Evolutionary conservation across 2,888 invertebrate genomes (phyloP).

Genomic region (Ecdyonurus torrentis): DNA sequence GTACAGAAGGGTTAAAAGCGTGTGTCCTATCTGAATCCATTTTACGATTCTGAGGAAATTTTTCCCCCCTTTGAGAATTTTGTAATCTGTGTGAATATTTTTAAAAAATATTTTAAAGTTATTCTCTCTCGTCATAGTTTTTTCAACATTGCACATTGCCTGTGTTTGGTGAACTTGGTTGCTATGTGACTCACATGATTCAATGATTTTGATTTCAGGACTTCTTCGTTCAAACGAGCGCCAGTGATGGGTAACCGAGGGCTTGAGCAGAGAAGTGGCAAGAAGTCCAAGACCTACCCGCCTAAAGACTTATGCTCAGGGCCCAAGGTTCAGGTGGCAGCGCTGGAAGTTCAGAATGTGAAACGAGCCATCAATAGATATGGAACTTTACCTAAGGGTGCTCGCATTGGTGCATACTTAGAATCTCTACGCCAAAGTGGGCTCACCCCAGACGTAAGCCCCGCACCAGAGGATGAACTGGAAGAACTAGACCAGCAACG

Average conservation of each 20-base stretch:
- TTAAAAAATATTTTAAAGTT: too few species aligned
- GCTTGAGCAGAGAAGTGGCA: constrained; percentile 38
- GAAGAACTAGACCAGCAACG: constrained; percentile 9
- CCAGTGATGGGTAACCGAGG: constrained; percentile 39
- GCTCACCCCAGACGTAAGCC: constrained; percentile 25
- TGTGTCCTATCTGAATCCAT: too few species aligned
- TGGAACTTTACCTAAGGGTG: constrained; percentile 92
- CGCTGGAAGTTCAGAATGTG: constrained; percentile 89
- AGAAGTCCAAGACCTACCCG: constrained; percentile 41
- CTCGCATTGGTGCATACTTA: constrained; percentile 88
- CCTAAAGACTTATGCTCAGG: constrained; percentile 30
- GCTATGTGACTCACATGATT: too few species aligned
- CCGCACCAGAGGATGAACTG: constrained; percentile 12
- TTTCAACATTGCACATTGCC: too few species aligned
- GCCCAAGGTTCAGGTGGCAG: constrained; percentile 58
- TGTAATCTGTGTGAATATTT: not conserved
- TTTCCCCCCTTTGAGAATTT: not conserved
- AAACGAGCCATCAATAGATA: constrained; percentile 87
- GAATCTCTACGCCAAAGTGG: constrained; percentile 80
- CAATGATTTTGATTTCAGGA: not conserved
- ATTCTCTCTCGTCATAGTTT: too few species aligned
- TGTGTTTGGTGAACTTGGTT: too few species aligned
- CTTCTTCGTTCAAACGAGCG: constrained; percentile 15
- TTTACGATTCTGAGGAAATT: too few species aligned
- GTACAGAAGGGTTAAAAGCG: too few species aligned